Conservation (phyloP, 1,140 invertebrate genomes). For the Leptinotarsa lineolata region DNA sequence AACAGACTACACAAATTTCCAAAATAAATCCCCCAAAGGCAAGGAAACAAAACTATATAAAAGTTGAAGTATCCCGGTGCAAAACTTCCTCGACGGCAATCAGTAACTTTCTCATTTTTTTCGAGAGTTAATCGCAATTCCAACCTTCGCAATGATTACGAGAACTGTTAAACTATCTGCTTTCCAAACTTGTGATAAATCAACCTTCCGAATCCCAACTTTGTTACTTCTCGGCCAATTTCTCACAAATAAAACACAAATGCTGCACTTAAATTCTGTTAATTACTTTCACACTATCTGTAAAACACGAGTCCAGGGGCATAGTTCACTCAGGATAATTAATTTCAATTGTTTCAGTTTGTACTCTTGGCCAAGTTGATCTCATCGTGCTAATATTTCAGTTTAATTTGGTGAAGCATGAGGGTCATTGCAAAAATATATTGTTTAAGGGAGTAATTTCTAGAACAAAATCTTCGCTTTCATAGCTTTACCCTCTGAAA, state of each 20-base stretch:
- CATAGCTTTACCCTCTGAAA: neutral
- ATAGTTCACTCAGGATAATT: conserved; percentile 26
- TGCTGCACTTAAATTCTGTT: conserved; percentile 28
- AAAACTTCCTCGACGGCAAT: conserved; percentile 20
- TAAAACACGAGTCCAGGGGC: conserved; percentile 21
- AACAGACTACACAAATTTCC: conserved; percentile 23
- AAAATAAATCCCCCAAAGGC: conserved; percentile 16
- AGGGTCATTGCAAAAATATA: neutral
- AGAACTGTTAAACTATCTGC: conserved; percentile 21
- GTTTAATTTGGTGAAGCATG: neutral
- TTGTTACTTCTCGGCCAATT: conserved; percentile 15
- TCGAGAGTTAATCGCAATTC: conserved; percentile 20
- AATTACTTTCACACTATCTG: conserved; percentile 28
- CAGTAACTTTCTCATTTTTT: conserved; percentile 19
- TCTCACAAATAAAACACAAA: conserved; percentile 28
- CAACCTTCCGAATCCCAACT: conserved; percentile 17
- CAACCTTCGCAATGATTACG: conserved; percentile 19
- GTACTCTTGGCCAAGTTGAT: conserved; percentile 10
- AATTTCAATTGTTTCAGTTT: conserved; percentile 22
- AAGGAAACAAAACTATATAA: neutral
- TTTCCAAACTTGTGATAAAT: conserved; percentile 20
- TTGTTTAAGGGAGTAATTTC: too few species aligned
- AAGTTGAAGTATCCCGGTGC: conserved; percentile 9
- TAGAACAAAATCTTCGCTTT: neutral
- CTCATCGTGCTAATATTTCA: conserved; percentile 14